Evolutionary conservation across 2,113 vertebrate species (phyloP).

Genomic region (Hemiscyllium ocellatum): DNA sequence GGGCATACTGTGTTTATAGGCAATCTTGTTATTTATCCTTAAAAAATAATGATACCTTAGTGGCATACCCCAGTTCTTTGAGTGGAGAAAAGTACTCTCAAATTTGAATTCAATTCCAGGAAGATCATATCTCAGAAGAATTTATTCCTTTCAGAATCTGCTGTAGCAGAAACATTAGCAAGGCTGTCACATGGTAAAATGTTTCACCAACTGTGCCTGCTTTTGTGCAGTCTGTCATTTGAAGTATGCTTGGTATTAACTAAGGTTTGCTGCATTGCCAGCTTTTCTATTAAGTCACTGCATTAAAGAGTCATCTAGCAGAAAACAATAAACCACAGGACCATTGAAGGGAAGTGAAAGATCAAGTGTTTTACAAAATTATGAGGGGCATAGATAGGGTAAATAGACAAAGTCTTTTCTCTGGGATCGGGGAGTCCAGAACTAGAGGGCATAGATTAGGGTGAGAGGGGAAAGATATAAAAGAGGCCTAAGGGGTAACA

Average conservation of each 20-base stretch:
- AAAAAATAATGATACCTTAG: neutral
- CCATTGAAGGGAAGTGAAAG: neutral
- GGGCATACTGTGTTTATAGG: neutral
- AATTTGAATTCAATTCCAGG: neutral
- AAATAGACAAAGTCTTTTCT: too few relatives aligned
- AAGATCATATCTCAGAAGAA: neutral
- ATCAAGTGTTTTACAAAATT: neutral
- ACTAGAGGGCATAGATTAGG: too few relatives aligned
- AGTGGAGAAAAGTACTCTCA: neutral
- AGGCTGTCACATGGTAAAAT: neutral
- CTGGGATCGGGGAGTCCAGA: too few relatives aligned
- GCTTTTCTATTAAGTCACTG: neutral
- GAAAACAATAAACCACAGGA: neutral
- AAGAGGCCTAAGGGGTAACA: too few relatives aligned
- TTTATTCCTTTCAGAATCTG: neutral
- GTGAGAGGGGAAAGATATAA: too few relatives aligned
- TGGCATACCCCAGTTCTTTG: neutral
- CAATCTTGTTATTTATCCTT: neutral
- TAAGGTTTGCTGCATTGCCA: neutral
- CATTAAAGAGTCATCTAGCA: neutral
- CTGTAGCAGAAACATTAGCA: neutral
- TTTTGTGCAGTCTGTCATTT: neutral
- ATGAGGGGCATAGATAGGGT: too few relatives aligned
- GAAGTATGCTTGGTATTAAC: neutral
- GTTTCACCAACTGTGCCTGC: neutral